Evolutionary conservation across 2,888 invertebrate species (phyloP).

Genomic region (Lymantria dispar): DNA sequence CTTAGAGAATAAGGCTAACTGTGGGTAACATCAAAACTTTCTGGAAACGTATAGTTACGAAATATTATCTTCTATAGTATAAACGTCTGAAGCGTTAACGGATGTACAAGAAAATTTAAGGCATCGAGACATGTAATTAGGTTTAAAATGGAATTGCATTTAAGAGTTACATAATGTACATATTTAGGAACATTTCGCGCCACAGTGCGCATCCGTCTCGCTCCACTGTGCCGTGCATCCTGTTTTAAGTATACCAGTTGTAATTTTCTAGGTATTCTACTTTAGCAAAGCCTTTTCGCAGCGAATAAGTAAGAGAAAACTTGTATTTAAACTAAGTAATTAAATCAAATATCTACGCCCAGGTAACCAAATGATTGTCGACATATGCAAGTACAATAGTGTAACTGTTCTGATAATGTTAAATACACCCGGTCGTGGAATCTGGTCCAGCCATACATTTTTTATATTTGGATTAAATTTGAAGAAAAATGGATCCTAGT

Average conservation of each 20-base stretch:
- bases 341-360: too few relatives aligned
- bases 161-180: slow-evolving; percentile 24
- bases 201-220: slow-evolving; percentile 76
- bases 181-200: slow-evolving; percentile 56
- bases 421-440: too few relatives aligned
- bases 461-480: too few relatives aligned
- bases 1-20: slow-evolving; percentile 19
- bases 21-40: slow-evolving; percentile 21
- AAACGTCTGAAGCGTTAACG: slow-evolving; percentile 29
- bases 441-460: too few relatives aligned
- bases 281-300: slow-evolving; percentile 29
- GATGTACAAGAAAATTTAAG: slow-evolving; percentile 11
- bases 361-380: too few relatives aligned
- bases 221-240: slow-evolving; percentile 76
- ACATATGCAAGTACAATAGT: too few relatives aligned
- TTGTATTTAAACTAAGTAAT: too few relatives aligned
- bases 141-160: slow-evolving; percentile 23
- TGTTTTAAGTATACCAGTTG: slow-evolving; percentile 56
- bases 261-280: slow-evolving; percentile 60
- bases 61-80: slow-evolving; percentile 38
- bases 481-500: too few relatives aligned
- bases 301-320: slow-evolving; percentile 9
- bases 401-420: too few relatives aligned
- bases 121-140: slow-evolving; percentile 15
- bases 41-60: slow-evolving; percentile 33